Percentiles rank a stretch among this genome's conserved stretches.
Evolutionary conservation across 2,888 invertebrate genomes (phyloP).

Genomic region (Cerceris rybyensis): DNA sequence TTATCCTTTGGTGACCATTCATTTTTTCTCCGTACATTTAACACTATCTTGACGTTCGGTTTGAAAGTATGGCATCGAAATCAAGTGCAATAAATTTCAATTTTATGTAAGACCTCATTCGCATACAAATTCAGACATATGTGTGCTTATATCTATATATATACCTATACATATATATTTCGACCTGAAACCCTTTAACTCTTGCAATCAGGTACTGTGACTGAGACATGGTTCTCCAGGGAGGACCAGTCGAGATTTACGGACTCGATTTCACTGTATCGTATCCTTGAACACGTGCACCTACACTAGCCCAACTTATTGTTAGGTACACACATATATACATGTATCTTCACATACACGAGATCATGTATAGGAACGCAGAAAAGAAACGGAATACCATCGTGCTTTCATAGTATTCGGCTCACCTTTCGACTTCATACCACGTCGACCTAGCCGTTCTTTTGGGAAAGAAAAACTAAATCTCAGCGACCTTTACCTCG

Average conservation of each 20-base stretch:
- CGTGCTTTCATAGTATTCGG: slow-evolving; percentile 12
- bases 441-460: slow-evolving; percentile 12
- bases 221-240: slow-evolving; percentile 80
- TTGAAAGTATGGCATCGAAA: no score
- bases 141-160: slow-evolving; percentile 3
- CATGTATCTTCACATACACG: neutral
- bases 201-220: slow-evolving; percentile 77
- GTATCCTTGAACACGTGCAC: slow-evolving; percentile 38
- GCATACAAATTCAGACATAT: slow-evolving; percentile 5
- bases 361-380: neutral
- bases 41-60: no score
- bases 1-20: no score
- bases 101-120: no score
- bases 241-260: slow-evolving; percentile 77
- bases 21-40: no score
- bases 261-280: slow-evolving; percentile 66
- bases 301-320: slow-evolving; percentile 21
- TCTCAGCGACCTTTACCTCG: slow-evolving; percentile 33
- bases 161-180: slow-evolving; percentile 22
- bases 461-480: slow-evolving; percentile 20
- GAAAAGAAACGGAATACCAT: neutral
- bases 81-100: no score
- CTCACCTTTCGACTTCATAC: slow-evolving; percentile 24
- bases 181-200: slow-evolving; percentile 73
- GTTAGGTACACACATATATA: slow-evolving; percentile 19